These are phyloP conservation scores for Oryzias dopingdopingensis DNA, from an alignment of 2,797 vertebrate species.

Conservation along the genomic window DNA sequence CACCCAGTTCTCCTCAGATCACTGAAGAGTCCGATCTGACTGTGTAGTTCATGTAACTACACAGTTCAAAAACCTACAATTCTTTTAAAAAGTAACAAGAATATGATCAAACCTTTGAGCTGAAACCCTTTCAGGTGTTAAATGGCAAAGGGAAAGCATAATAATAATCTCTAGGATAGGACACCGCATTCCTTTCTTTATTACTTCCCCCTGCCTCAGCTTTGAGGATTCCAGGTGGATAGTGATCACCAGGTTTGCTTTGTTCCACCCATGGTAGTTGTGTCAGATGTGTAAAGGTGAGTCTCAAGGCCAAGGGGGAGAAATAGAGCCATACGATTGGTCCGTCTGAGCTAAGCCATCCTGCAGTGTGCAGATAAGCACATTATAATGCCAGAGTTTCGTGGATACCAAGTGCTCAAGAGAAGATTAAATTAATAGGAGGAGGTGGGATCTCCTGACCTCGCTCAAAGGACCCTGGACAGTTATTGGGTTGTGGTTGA, in stretches of 20 bases:
- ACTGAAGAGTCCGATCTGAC: slow-evolving; percentile 11
- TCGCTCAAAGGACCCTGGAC: slow-evolving; percentile 32
- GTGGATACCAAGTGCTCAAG: slow-evolving; percentile 31
- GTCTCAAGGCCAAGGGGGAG: slow-evolving; percentile 36
- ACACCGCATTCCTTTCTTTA: slow-evolving; percentile 75
- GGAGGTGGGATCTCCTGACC: slow-evolving; percentile 39
- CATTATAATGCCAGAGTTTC: slow-evolving; percentile 57
- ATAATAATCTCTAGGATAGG: slow-evolving; percentile 63
- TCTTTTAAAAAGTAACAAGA: slow-evolving; percentile 35
- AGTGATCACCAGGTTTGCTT: slow-evolving; percentile 47
- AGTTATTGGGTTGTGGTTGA: slow-evolving; percentile 24
- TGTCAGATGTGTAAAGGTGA: slow-evolving; percentile 58
- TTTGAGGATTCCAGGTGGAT: slow-evolving; percentile 67
- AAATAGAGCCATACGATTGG: slow-evolving; percentile 15
- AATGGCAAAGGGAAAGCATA: slow-evolving; percentile 43
- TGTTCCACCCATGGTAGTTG: slow-evolving; percentile 34
- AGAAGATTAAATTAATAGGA: slow-evolving; percentile 40
- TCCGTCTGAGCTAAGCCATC: slow-evolving; percentile 28
- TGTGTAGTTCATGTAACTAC: slow-evolving; percentile 10
- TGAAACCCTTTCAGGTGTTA: slow-evolving; percentile 66
- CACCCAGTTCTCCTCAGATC: slow-evolving; percentile 35
- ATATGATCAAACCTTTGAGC: slow-evolving; percentile 33
- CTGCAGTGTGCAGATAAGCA: slow-evolving; percentile 42
- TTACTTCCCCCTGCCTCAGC: slow-evolving; percentile 52
- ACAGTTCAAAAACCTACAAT: slow-evolving; percentile 20